Conservation (phyloP, 2,113 vertebrate genomes). For the Malaclemys terrapin region DNA sequence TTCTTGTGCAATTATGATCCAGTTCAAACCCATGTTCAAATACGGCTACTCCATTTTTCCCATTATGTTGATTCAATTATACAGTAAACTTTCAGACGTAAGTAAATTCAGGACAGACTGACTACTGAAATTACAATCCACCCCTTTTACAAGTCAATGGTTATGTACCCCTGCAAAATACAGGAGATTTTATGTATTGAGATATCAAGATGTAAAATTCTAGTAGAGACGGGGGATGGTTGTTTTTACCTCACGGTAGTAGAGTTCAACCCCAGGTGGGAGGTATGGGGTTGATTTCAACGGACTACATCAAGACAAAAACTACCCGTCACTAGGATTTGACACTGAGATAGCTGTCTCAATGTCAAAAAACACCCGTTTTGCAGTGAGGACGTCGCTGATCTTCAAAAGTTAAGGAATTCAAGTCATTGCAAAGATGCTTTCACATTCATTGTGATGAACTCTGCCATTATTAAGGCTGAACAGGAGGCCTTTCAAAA, state of each 20-base stretch:
- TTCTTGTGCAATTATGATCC: neutral
- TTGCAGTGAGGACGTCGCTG: neutral
- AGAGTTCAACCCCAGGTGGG: neutral
- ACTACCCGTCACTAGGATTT: neutral
- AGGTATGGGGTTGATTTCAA: neutral
- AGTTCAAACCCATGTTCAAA: neutral
- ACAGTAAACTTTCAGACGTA: neutral
- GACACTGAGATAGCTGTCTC: neutral
- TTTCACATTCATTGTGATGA: neutral
- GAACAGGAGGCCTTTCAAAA: neutral
- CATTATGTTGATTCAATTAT: neutral
- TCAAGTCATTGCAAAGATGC: neutral
- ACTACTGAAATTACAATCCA: neutral
- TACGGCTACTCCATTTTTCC: neutral
- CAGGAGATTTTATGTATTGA: neutral
- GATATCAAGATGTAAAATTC: neutral
- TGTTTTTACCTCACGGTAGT: neutral
- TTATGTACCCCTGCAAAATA: neutral
- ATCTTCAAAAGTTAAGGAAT: neutral
- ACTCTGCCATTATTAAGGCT: neutral
- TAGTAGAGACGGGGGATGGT: neutral
- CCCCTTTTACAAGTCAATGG: neutral
- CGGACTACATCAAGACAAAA: neutral
- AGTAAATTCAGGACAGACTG: neutral
- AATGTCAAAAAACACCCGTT: neutral